Evolutionary conservation across 2,888 invertebrate species (phyloP).

Genomic region (Drosophila siamana): DNA sequence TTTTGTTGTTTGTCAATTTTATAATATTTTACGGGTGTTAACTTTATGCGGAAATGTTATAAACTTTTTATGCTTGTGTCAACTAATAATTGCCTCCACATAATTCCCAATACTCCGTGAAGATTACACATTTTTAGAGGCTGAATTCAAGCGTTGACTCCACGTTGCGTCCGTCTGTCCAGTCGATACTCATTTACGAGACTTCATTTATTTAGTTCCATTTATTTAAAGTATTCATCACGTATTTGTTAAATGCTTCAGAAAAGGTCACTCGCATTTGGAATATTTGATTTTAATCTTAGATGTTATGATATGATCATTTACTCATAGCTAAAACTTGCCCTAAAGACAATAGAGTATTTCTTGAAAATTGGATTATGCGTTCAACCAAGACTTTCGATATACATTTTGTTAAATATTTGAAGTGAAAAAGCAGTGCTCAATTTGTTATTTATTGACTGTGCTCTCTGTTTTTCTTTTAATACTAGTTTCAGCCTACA

Average conservation of each 20-base stretch:
- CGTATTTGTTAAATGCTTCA: constrained; percentile 36
- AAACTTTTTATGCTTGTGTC: constrained; percentile 73
- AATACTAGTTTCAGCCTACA: neutral
- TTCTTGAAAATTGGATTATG: neutral
- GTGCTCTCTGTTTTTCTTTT: neutral
- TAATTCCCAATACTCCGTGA: constrained; percentile 55
- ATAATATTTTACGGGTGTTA: constrained; percentile 77
- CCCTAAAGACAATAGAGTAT: neutral
- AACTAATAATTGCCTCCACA: constrained; percentile 70
- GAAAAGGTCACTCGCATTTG: constrained; percentile 26
- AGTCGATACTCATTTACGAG: constrained; percentile 6
- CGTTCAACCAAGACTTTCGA: neutral
- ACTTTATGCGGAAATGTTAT: constrained; percentile 76
- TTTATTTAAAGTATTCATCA: constrained; percentile 38
- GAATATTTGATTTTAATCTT: constrained; percentile 29
- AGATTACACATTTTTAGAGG: constrained; percentile 46
- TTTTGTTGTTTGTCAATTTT: constrained; percentile 67
- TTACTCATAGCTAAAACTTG: neutral
- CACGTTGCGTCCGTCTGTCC: neutral
- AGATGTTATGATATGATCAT: constrained; percentile 10
- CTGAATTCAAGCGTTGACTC: constrained; percentile 22
- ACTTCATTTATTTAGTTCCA: constrained; percentile 52
- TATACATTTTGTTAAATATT: neutral
- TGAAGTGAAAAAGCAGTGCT: too few relatives aligned
- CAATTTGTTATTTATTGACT: neutral